Conservation (phyloP, 2,113 vertebrate species). For the Amblyopsis rosae region DNA sequence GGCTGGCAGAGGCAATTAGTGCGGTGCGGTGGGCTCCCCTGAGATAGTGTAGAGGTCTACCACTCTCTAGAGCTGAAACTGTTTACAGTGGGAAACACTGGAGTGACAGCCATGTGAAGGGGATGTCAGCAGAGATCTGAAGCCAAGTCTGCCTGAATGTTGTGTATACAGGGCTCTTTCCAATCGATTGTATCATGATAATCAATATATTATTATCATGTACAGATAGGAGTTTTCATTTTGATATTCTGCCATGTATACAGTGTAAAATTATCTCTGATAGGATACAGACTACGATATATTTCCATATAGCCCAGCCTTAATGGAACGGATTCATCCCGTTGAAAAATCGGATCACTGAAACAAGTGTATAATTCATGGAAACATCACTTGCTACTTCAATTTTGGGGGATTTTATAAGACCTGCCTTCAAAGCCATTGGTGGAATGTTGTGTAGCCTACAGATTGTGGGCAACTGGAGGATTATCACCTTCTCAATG, state of each 20-base stretch:
- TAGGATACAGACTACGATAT: too few species aligned
- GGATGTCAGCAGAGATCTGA: slow-evolving; percentile 1
- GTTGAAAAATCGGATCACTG: too few species aligned
- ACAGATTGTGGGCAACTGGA: neutral
- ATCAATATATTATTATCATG: too few species aligned
- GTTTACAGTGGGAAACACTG: slow-evolving; percentile 1
- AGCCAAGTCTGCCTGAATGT: neutral
- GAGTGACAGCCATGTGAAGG: slow-evolving; percentile 27
- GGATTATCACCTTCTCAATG: neutral
- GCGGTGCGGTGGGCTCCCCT: neutral
- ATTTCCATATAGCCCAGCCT: too few species aligned
- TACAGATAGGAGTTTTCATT: too few species aligned
- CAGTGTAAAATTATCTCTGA: too few species aligned
- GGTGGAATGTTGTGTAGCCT: too few species aligned
- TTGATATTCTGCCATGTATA: too few species aligned
- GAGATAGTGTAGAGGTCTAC: neutral
- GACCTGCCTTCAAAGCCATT: too few species aligned
- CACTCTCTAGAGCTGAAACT: neutral
- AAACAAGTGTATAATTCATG: too few species aligned
- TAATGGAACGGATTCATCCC: neutral
- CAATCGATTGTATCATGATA: neutral
- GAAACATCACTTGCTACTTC: too few species aligned
- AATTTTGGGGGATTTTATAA: too few species aligned
- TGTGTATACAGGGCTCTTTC: neutral
- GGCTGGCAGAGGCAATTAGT: neutral